Conservation (phyloP, 2,797 vertebrate genomes). For the Zenarchopterus dispar region DNA sequence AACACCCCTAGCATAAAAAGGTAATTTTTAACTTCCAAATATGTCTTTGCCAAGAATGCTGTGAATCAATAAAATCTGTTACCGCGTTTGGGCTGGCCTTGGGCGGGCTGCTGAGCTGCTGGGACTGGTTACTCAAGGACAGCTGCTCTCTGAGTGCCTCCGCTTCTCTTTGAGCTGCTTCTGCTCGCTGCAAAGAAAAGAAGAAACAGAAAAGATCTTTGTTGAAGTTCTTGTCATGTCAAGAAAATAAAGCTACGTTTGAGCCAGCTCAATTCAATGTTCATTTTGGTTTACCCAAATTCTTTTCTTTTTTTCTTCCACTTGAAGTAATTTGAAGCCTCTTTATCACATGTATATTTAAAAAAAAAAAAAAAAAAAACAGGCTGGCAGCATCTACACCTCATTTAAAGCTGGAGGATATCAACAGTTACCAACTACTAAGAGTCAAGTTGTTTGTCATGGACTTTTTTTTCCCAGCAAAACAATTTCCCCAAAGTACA, state of each 20-base stretch:
- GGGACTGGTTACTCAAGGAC: constrained; percentile 90
- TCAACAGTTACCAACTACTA: neutral
- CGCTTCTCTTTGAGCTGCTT: constrained; percentile 93
- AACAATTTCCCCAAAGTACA: neutral
- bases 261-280: too few relatives aligned
- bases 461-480: neutral
- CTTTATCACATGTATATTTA: too few relatives aligned
- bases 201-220: constrained; percentile 26
- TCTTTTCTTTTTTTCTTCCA: too few relatives aligned
- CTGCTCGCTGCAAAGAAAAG: constrained; percentile 87
- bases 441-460: constrained; percentile 8
- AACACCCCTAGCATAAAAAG: constrained; percentile 24
- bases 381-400: neutral
- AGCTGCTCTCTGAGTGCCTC: constrained; percentile 93
- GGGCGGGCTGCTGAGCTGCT: constrained; percentile 88
- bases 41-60: constrained; percentile 23
- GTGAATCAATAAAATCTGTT: constrained; percentile 59
- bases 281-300: too few relatives aligned
- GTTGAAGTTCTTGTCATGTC: neutral
- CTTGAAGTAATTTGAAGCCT: too few relatives aligned
- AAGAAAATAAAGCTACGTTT: too few relatives aligned
- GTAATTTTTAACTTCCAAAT: constrained; percentile 53
- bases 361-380: neutral
- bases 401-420: constrained; percentile 4
- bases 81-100: constrained; percentile 93